phyloP scores from a whole-genome alignment of 2,888 invertebrate species.

The Bellardia bayeri region DNA sequence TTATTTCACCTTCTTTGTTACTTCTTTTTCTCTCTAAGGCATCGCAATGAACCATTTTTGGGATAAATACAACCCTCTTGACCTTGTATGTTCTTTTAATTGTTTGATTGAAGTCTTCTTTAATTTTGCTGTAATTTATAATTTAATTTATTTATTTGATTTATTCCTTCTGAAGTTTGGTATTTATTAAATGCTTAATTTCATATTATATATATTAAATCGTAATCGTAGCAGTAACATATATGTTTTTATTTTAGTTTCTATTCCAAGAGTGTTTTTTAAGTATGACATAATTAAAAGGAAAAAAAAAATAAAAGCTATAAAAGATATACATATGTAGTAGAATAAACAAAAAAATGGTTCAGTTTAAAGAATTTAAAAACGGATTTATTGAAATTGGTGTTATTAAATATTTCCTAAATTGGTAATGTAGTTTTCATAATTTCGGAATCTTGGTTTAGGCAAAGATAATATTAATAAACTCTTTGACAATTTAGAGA shows the following conservation, averaged over 20 bases:
- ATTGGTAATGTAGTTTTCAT: constrained; percentile 55
- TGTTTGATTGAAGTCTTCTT: constrained; percentile 2
- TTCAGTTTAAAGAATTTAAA: constrained; percentile 47
- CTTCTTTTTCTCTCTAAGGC: too few relatives aligned
- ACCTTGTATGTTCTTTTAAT: not conserved
- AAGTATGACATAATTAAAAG: constrained; percentile 37
- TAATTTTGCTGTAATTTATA: constrained; percentile 8
- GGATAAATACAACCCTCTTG: not conserved
- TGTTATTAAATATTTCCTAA: constrained; percentile 61
- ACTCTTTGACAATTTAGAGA: constrained; percentile 47
- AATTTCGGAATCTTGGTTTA: constrained; percentile 49
- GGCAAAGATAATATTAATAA: constrained; percentile 43
- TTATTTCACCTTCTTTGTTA: too few relatives aligned
- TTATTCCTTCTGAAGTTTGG: constrained; percentile 35
- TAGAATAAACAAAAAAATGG: constrained; percentile 26
- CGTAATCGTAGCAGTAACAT: constrained; percentile 60
- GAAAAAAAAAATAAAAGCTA: constrained; percentile 3
- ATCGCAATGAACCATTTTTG: too few relatives aligned
- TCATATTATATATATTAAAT: constrained; percentile 41
- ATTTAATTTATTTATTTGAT: constrained; percentile 37
- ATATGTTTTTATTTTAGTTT: constrained; percentile 37
- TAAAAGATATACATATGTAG: not conserved
- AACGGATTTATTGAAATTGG: constrained; percentile 56
- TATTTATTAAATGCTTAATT: constrained; percentile 54
- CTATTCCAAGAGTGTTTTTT: constrained; percentile 37